phyloP scores from a whole-genome alignment of 37 sponge, comb jelly and placozoan species.

The Theonella swinhoei region DNA sequence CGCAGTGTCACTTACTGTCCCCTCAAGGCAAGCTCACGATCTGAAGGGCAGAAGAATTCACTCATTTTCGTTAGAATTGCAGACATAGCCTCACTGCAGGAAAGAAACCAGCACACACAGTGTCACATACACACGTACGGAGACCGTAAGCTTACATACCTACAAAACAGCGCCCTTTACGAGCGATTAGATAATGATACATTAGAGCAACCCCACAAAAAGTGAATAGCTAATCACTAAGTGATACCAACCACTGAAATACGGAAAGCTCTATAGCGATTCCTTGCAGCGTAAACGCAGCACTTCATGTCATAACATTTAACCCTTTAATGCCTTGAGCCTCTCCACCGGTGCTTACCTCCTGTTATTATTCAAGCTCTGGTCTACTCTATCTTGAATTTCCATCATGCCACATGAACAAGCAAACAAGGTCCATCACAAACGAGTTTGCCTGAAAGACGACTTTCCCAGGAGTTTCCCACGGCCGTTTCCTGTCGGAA shows the following conservation, averaged over 20 bases:
- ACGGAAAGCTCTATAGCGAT: too few species aligned
- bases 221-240: too few species aligned
- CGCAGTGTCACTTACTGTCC: conserved; percentile 60
- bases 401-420: neutral
- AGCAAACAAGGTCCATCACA: neutral
- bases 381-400: neutral
- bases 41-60: conserved; percentile 41
- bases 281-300: too few species aligned
- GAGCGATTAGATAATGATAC: too few species aligned
- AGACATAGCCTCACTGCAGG: conserved; percentile 4
- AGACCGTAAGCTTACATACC: too few species aligned
- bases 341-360: too few species aligned
- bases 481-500: too few species aligned
- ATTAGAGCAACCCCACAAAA: too few species aligned
- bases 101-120: neutral
- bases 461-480: neutral
- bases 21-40: conserved; percentile 61
- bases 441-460: neutral
- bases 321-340: too few species aligned
- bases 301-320: too few species aligned
- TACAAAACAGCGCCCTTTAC: too few species aligned
- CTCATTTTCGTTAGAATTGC: neutral
- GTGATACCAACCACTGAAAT: too few species aligned
- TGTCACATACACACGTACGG: neutral
- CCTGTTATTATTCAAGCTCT: neutral